phyloP scores from a whole-genome alignment of 2,113 vertebrate species.

The Nyctibius bracteatus region DNA sequence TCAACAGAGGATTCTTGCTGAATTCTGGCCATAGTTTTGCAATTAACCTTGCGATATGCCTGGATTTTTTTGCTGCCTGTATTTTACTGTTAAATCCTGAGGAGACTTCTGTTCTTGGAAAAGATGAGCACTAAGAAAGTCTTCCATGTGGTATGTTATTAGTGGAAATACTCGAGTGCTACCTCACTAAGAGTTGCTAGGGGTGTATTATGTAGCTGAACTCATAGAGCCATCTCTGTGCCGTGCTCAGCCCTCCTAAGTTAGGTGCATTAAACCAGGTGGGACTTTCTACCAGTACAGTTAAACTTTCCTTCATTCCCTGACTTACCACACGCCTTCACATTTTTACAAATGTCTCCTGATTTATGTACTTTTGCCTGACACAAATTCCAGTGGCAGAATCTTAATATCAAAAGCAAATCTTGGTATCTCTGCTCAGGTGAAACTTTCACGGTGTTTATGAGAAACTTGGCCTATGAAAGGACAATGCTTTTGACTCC shows the following conservation, averaged over 20 bases:
- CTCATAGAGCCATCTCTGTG: neutral
- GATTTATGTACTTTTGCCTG: accelerated
- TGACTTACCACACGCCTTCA: neutral
- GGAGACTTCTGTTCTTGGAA: neutral
- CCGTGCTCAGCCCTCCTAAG: neutral
- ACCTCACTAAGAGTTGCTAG: neutral
- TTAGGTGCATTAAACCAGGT: neutral
- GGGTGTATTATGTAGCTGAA: neutral
- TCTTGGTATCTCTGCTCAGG: neutral
- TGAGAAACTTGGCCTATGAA: neutral
- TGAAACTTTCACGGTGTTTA: neutral
- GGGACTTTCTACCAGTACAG: neutral
- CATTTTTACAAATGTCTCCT: neutral
- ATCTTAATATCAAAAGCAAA: neutral
- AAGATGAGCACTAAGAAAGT: neutral
- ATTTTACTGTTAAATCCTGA: neutral
- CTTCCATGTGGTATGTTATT: neutral
- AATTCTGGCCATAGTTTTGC: neutral
- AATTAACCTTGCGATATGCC: neutral
- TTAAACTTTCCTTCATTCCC: neutral
- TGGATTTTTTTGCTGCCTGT: neutral
- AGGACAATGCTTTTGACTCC: neutral
- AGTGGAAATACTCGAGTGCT: neutral
- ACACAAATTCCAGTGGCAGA: neutral
- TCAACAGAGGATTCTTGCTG: neutral